Evolutionary conservation across 1,140 invertebrate species (phyloP).

Genomic region (Ceratina calcarata): DNA sequence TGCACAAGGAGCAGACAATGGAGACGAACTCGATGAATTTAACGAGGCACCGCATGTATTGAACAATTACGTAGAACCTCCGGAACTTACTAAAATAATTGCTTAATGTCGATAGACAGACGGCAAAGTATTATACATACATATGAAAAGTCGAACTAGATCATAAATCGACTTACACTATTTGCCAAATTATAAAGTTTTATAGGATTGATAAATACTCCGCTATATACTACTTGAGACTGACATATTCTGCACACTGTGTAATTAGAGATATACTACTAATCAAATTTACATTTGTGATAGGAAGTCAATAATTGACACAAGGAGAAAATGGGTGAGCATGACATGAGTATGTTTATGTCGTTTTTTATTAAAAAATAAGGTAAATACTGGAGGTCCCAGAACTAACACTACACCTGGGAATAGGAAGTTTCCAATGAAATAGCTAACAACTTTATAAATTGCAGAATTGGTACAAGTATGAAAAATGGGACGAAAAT

Average conservation of each 20-base stretch:
- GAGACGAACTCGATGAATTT: slow-evolving; percentile 93
- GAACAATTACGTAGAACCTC: slow-evolving; percentile 82
- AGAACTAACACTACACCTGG: too few species aligned
- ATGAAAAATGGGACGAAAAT: too few species aligned
- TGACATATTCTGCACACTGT: slow-evolving; percentile 73
- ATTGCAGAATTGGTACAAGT: too few species aligned
- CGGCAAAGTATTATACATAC: slow-evolving; percentile 35
- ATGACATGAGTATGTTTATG: slow-evolving; percentile 56
- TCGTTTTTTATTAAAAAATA: slow-evolving; percentile 31
- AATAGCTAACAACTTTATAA: too few species aligned
- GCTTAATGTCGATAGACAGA: slow-evolving; percentile 65
- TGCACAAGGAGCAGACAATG: slow-evolving; percentile 85
- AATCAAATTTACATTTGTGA: slow-evolving; percentile 56
- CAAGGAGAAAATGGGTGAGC: slow-evolving; percentile 30
- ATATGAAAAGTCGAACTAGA: slow-evolving; percentile 42
- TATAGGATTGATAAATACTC: slow-evolving; percentile 64
- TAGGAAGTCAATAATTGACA: slow-evolving; percentile 47
- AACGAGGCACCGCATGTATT: slow-evolving; percentile 94
- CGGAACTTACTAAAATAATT: slow-evolving; percentile 78
- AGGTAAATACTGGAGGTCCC: not conserved
- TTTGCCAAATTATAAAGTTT: slow-evolving; percentile 75
- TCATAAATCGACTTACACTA: slow-evolving; percentile 64
- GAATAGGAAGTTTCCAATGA: too few species aligned
- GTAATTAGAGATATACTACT: slow-evolving; percentile 53
- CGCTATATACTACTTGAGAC: slow-evolving; percentile 73